Evolutionary conservation across 2,888 invertebrate genomes (phyloP).

Genomic region (Phortica okadai): DNA sequence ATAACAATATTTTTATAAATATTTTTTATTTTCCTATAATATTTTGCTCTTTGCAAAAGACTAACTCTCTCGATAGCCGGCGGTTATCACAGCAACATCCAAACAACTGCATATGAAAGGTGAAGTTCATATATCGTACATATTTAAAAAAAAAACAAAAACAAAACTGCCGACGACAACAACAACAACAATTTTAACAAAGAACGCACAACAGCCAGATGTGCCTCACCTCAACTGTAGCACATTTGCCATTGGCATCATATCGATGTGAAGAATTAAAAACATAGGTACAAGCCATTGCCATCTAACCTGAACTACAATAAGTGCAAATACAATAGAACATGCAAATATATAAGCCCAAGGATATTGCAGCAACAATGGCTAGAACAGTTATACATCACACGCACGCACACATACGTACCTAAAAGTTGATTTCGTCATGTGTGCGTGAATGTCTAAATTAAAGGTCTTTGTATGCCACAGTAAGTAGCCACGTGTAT

Average conservation of each 20-base stretch:
- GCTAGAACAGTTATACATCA: constrained; percentile 51
- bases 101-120: constrained; percentile 70
- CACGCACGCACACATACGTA: constrained; percentile 62
- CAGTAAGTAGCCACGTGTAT: constrained; percentile 62
- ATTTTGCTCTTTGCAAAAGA: neutral
- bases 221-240: neutral
- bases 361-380: constrained; percentile 67
- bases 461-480: constrained; percentile 65
- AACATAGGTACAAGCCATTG: constrained; percentile 64
- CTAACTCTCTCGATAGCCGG: constrained; percentile 29
- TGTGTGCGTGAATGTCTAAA: constrained; percentile 44
- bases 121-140: constrained; percentile 57
- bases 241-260: constrained; percentile 60
- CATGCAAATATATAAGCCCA: constrained; percentile 68
- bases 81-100: constrained; percentile 62
- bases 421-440: constrained; percentile 64
- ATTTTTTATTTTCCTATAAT: neutral
- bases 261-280: constrained; percentile 71
- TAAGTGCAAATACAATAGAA: constrained; percentile 66
- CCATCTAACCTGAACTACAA: constrained; percentile 54
- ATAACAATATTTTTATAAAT: neutral
- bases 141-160: neutral
- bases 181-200: neutral
- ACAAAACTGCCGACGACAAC: constrained; percentile 52
- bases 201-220: constrained; percentile 10